Evolutionary conservation across 2,113 vertebrate species (phyloP).

Genomic region (Natator depressus): DNA sequence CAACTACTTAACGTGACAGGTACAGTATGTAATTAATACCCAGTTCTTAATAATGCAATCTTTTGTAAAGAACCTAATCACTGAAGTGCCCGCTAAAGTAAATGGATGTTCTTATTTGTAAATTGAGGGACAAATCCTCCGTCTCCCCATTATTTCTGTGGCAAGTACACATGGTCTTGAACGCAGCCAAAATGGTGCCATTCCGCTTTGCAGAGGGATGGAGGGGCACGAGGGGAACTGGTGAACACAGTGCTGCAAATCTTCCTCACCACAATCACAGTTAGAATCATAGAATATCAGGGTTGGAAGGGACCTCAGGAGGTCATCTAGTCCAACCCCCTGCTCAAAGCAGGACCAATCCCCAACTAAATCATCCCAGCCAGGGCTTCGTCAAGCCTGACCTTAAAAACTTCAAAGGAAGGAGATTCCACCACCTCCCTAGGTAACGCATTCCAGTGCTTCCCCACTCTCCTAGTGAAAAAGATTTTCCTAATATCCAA

Average conservation of each 20-base stretch:
- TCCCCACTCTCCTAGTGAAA: too few species aligned
- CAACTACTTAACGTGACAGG: conserved; percentile 11
- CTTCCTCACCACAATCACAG: neutral
- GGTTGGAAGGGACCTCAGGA: too few species aligned
- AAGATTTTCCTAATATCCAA: too few species aligned
- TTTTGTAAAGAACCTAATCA: neutral
- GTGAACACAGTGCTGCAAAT: neutral
- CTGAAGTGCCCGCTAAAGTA: neutral
- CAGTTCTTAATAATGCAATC: neutral
- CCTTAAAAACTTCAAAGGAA: too few species aligned
- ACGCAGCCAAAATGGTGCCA: neutral
- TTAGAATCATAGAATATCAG: too few species aligned
- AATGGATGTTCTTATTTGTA: neutral
- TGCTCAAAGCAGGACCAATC: too few species aligned
- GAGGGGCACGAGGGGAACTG: fast-evolving
- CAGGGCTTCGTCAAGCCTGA: too few species aligned
- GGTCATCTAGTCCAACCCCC: too few species aligned
- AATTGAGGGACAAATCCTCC: neutral
- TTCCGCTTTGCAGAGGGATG: neutral
- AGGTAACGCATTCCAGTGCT: too few species aligned
- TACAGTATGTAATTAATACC: neutral
- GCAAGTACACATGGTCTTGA: neutral
- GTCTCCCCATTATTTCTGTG: neutral
- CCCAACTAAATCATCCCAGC: too few species aligned
- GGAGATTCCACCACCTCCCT: too few species aligned